Evolutionary conservation across 2,888 invertebrate species (phyloP).

Genomic region (Temnothorax unifasciatus): DNA sequence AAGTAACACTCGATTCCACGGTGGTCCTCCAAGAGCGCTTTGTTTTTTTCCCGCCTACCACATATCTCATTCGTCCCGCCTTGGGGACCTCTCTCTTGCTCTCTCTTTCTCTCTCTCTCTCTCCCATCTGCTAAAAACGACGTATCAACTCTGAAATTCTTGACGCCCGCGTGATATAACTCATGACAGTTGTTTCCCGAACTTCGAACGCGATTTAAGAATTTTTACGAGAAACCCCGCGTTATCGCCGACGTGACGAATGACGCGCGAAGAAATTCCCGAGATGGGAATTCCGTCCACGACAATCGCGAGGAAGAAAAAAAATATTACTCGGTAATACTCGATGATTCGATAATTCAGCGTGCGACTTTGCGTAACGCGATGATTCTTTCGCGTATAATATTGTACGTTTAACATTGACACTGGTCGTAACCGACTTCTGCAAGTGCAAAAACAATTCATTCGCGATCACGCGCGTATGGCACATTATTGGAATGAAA

Average conservation of each 20-base stretch:
- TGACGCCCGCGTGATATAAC: slow-evolving; percentile 22
- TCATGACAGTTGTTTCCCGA: slow-evolving; percentile 28
- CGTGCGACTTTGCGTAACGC: neutral
- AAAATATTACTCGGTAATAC: neutral
- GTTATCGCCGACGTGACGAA: slow-evolving; percentile 15
- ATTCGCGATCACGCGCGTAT: neutral
- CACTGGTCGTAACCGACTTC: neutral
- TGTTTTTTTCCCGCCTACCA: slow-evolving; percentile 71
- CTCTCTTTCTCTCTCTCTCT: slow-evolving; percentile 2
- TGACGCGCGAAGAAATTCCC: neutral
- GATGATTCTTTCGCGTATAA: neutral
- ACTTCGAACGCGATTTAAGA: slow-evolving; percentile 28
- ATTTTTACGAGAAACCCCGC: slow-evolving; percentile 30
- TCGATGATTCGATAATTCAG: neutral
- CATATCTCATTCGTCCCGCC: slow-evolving; percentile 34
- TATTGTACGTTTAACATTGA: slow-evolving; percentile 16
- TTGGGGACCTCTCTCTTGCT: slow-evolving; percentile 8
- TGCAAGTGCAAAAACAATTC: neutral
- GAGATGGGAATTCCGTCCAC: neutral
- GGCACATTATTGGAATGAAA: slow-evolving; percentile 6
- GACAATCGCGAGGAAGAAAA: neutral
- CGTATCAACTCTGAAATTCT: slow-evolving; percentile 38
- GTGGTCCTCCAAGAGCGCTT: slow-evolving; percentile 76
- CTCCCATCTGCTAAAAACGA: slow-evolving; percentile 32
- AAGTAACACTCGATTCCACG: slow-evolving; percentile 83